Base-by-base conservation (phyloP, 2,113 vertebrate genomes). In the Ranitomeya imitator region DNA sequence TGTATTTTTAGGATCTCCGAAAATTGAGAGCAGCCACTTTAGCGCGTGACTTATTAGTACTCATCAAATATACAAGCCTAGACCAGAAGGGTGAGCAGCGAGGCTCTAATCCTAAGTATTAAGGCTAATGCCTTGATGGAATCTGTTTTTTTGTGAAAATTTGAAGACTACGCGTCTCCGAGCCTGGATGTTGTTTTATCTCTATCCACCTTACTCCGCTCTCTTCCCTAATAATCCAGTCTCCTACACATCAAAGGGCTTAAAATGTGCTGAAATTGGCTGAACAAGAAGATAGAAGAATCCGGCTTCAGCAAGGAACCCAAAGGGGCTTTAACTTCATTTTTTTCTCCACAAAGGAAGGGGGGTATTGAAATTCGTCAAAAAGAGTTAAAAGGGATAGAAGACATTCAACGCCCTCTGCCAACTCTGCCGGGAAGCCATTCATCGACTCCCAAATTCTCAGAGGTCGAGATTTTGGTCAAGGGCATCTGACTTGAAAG, bases 181-280 rank as follows among this genome's bases (percentile, higher is more conserved):
- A 55, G 71, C 45, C 59, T 51, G 21, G 57, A 88, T 88, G 82
- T 85, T 85, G 82, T 85, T 89, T 89, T 79, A 89, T 89, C 87
- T 79, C 74, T 59, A 79, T 89, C 82, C 82, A 89, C 87, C 81
- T 89, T 69, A 73, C 81, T 67, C 81, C 79, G 59, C 87, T 79
- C 73, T 85, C 81, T 89, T 85, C 82, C 73, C 82, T 89, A 89
- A 89, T 89, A 89, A 89, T 89, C 87, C 87, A 69, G 81, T 79
- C 87, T 89, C 60, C 84, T 89, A 78, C 81, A 85, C 87, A 85
- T 89, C 87, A 89, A 89, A 89, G 87, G 73, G n/a, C 65, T 89
- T 78, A 31, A 88, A 82, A 88, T 88, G 79, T 88, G 86, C 86
- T 88, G 79, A 81, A 88, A 89, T 89, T 55, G 69, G 81, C 87